phyloP scores from a whole-genome alignment of 2,888 invertebrate genomes.

The Drosophila borborema region DNA sequence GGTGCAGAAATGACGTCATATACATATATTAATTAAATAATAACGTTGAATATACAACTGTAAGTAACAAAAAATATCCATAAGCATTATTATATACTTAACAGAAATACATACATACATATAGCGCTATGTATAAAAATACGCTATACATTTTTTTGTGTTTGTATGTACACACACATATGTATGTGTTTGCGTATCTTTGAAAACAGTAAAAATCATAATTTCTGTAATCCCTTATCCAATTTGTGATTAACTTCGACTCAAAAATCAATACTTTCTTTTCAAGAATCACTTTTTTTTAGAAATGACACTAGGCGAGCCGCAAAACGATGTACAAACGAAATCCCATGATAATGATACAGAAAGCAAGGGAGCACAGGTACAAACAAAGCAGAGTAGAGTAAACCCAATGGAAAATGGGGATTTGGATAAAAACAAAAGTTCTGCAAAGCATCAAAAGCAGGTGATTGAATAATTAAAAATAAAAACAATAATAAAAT shows the following conservation, averaged over 20 bases:
- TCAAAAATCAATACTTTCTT: neutral
- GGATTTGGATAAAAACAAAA: conserved; percentile 33
- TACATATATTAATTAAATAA: conserved; percentile 10
- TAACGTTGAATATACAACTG: neutral
- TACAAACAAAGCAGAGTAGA: conserved; percentile 40
- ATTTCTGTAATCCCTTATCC: neutral
- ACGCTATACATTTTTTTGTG: neutral
- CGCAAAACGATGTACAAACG: conserved; percentile 60
- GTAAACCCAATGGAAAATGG: conserved; percentile 51
- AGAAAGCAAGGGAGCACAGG: conserved; percentile 23
- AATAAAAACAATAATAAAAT: neutral
- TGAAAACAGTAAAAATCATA: conserved; percentile 1
- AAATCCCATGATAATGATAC: conserved; percentile 17
- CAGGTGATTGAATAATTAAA: conserved; percentile 33
- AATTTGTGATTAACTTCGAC: neutral
- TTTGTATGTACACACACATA: neutral
- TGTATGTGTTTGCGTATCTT: neutral
- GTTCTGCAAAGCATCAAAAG: conserved; percentile 41
- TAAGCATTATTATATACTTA: neutral
- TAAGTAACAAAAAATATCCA: neutral
- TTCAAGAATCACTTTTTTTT: conserved; percentile 15
- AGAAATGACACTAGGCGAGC: conserved; percentile 75
- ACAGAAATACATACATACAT: neutral
- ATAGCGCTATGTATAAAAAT: conserved; percentile 5
- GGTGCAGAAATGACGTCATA: conserved; percentile 50